Percentiles rank a stretch among this genome's conserved stretches.
These are phyloP conservation scores for Micropoecilia bifurca DNA, from an alignment of 2,797 vertebrate genomes.

Conservation along the genomic window DNA sequence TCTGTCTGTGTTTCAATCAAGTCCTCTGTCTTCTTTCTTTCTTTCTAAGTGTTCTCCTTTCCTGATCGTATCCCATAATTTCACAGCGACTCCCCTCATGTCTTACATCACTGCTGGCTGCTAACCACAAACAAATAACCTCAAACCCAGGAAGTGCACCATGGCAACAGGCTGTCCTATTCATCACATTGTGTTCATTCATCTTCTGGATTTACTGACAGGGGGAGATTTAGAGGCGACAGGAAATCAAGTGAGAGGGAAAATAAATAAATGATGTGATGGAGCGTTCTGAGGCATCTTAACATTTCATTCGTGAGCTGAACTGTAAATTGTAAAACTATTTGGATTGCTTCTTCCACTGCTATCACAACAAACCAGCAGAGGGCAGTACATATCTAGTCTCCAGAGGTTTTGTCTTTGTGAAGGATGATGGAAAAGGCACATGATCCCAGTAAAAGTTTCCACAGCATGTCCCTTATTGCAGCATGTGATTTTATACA, in stretches of 20 bases:
- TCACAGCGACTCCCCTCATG: slow-evolving; percentile 54
- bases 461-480: slow-evolving; percentile 12
- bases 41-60: slow-evolving; percentile 2
- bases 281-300: too few species aligned
- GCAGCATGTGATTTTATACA: slow-evolving; percentile 18
- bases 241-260: neutral
- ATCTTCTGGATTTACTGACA: slow-evolving; percentile 17
- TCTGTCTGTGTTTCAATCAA: slow-evolving; percentile 21
- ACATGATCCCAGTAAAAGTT: neutral
- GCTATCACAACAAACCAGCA: slow-evolving; percentile 44
- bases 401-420: slow-evolving; percentile 4
- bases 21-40: slow-evolving; percentile 16
- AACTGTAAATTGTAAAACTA: neutral
- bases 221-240: slow-evolving; percentile 19
- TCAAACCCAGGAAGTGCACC: slow-evolving; percentile 52
- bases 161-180: slow-evolving; percentile 49
- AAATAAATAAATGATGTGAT: neutral
- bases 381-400: slow-evolving; percentile 57
- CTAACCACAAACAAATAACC: slow-evolving; percentile 66
- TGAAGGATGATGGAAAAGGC: neutral
- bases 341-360: neutral
- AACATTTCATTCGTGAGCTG: neutral
- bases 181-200: slow-evolving; percentile 66
- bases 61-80: slow-evolving; percentile 55
- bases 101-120: slow-evolving; percentile 61